Evolutionary conservation across 1,140 invertebrate species (phyloP), one percentile per base, ranked within the genome.

Genomic region (Formica exsecta): DNA sequence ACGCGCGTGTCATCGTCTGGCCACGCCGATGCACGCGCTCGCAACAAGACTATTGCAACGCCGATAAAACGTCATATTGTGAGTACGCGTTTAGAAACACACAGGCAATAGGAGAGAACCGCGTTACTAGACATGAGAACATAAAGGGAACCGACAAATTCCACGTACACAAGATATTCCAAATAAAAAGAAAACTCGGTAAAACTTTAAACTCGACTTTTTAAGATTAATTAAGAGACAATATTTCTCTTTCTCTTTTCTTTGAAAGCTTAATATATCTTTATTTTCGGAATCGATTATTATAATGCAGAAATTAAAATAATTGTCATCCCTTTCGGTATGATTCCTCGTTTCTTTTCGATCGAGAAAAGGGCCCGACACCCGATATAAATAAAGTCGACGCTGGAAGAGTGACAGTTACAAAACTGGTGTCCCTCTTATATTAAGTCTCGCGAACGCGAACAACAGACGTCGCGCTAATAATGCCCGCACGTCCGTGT

Each of bases 381-480:
- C 16, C 22, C 16, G 29, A 32, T 41, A 81, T 6, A 19, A 81
- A 29, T 59, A 44, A 59, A 41, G 48, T 36, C 38, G 19, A 1
- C 25, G 44, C 64, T n/a, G 36, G 44, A 29, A 61, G 22, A 44
- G 38, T n/a, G 66, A 71, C 29, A 59, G 54, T 25, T 71, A 6
- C 22, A 81, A 81, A 71, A 59, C 36, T 19, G 44, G 29, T 19
- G 3, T 19, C 59, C 66, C 66, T 54, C 41, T 80, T 38, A 68
- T 57, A 68, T 70, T 61, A 59, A 59, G 32, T 11, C 16, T 57
- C 68, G 11, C 51, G 73, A 81, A 87, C 74, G 64, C 73, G 83
- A 87, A 92, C 89, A 91, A 91, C 92, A 91, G 89, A 86, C 86
- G 64, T 65, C 51, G 86, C 22, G 81, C 86, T 88, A 90, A 92